Base-by-base conservation (phyloP, 1,140 invertebrate species). In the Drosophila eugracilis region DNA sequence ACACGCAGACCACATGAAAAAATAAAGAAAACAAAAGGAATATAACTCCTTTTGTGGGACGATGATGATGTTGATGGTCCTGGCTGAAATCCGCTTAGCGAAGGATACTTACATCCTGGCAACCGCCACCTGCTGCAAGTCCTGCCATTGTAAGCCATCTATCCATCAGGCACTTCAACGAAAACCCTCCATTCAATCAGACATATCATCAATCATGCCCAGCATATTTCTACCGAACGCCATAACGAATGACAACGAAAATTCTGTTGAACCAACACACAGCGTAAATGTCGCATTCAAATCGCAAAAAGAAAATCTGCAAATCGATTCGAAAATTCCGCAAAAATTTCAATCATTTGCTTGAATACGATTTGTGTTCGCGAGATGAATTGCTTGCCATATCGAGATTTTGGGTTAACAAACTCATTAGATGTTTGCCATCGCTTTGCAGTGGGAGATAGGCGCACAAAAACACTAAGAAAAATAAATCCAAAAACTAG, bases 161-260 rank as follows among this genome's bases (percentile, higher is more conserved):
- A 86, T 86, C 80, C 72, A 81, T 88, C 74, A 76, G 55, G 48
- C 72, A 75, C 47, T 75, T 75, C 22, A 48, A 22, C 39, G 37
- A 52, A 52, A 66, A 3, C 53, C 75, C n/a, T n/a, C 74, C 74
- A 75, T 88, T 86, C 83, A 86, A 86, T 86, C 83, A 83, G 53
- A 72, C 37, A 49, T 15, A 57, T 52, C 83, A 86, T 86, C 83
- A 88, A 86, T 86, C 83, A 86, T 81, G 84, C 28, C 65, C 41
- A 67, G 53, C 73, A 76, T 76, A 60, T 75, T 75, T 49, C 49
- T 54, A 37, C 15, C 28, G 50, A 17, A 17, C 52, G 70, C 48
- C 59, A 39, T 28, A 32, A 15, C 66, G 48, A 72, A 52, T 62
- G 36, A 52, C 45, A 59, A 19, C 62, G 49, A 71, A 55, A 55